Percentiles rank a stretch among this genome's conserved stretches.
These are phyloP conservation scores for Astropecten irregularis DNA, from an alignment of 53 echinoderm and acorn worm genomes.

Conservation along the genomic window DNA sequence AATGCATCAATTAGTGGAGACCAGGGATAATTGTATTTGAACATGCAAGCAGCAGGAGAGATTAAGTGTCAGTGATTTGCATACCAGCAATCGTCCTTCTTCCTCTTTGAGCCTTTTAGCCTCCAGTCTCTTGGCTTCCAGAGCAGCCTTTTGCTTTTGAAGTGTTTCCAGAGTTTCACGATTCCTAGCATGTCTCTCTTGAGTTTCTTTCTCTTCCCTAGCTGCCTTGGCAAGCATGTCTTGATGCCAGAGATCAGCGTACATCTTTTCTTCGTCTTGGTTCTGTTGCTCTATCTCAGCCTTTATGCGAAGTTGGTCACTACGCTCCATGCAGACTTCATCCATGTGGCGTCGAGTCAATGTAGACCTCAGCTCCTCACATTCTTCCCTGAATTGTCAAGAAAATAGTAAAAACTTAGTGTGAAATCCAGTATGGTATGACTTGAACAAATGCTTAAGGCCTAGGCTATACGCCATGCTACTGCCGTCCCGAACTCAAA, in stretches of 20 bases:
- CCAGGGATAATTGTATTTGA: too few species aligned
- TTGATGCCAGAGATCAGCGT: slow-evolving; percentile 94
- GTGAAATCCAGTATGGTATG: neutral
- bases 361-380: slow-evolving; percentile 92
- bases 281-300: slow-evolving; percentile 69
- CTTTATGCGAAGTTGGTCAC: slow-evolving; percentile 90
- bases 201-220: slow-evolving; percentile 82
- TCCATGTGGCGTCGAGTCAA: slow-evolving; percentile 95
- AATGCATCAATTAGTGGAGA: too few species aligned
- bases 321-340: slow-evolving; percentile 92
- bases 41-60: too few species aligned
- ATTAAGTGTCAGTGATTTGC: too few species aligned
- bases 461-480: too few species aligned
- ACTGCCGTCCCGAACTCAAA: too few species aligned
- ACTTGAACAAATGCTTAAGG: neutral
- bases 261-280: slow-evolving; percentile 73
- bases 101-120: slow-evolving; percentile 91
- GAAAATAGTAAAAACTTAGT: neutral
- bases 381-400: slow-evolving; percentile 76
- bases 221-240: slow-evolving; percentile 90
- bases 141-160: slow-evolving; percentile 85
- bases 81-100: slow-evolving; percentile 89
- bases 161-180: slow-evolving; percentile 87
- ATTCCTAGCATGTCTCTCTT: slow-evolving; percentile 62
- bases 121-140: slow-evolving; percentile 89